phyloP scores from a whole-genome alignment of 2,113 vertebrate species.

The Alouatta palliata region DNA sequence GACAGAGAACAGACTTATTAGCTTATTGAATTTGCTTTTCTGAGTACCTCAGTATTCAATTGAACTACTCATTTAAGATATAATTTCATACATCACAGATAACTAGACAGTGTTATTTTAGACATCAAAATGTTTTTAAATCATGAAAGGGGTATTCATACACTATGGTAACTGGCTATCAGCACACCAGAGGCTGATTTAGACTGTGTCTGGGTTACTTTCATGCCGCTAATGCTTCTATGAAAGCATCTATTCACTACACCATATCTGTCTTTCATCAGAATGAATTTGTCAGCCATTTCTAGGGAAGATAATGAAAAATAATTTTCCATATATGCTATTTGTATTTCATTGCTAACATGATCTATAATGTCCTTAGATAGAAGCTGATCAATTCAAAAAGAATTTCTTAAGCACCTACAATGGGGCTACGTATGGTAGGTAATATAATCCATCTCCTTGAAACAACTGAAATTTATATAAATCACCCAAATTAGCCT shows the following conservation, averaged over 20 bases:
- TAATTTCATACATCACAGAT: conserved; percentile 60
- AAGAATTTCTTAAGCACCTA: background rate
- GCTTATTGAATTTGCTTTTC: conserved; percentile 50
- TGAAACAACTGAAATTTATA: conserved; percentile 19
- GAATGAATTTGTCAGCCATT: conserved; percentile 48
- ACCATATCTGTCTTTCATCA: conserved; percentile 57
- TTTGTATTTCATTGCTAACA: conserved; percentile 35
- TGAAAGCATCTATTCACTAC: conserved; percentile 63
- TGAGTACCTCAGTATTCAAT: conserved; percentile 44
- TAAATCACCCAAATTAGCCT: conserved; percentile 11
- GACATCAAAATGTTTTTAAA: conserved; percentile 63
- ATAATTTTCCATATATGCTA: conserved; percentile 41
- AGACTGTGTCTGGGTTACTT: conserved; percentile 35
- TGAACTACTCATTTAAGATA: conserved; percentile 44
- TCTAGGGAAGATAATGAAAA: conserved; percentile 42
- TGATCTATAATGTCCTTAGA: background rate
- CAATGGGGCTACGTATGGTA: background rate
- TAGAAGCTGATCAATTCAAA: conserved; percentile 15
- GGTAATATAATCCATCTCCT: background rate
- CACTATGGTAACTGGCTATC: conserved; percentile 7
- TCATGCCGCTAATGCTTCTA: background rate
- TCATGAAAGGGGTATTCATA: conserved; percentile 66
- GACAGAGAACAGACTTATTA: background rate
- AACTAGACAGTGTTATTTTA: conserved; percentile 60
- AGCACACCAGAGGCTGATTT: conserved; percentile 43